Percentiles rank a stretch among this genome's conserved stretches.
Conservation (phyloP, 2,797 vertebrate genomes). For the Spheniscus humboldti region DNA sequence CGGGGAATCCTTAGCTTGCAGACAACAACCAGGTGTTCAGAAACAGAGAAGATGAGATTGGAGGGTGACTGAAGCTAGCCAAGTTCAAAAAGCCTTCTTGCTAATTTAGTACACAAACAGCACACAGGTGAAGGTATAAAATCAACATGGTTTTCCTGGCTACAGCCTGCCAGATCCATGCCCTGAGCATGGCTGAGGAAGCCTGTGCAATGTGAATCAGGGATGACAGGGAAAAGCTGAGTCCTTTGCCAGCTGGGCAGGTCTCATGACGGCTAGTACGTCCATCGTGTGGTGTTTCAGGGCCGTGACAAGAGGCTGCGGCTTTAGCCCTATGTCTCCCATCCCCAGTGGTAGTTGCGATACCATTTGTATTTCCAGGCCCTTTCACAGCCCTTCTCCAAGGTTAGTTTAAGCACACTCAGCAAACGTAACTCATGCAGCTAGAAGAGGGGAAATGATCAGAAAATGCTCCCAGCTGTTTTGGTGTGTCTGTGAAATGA, state of each 20-base stretch:
- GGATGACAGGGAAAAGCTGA: neutral
- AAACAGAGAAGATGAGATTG: neutral
- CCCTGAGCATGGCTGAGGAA: neutral
- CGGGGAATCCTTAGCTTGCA: neutral
- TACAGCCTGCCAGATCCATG: neutral
- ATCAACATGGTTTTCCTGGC: neutral
- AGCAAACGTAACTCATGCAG: neutral
- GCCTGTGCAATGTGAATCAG: neutral
- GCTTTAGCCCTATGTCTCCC: accelerated
- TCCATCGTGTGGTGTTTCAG: accelerated
- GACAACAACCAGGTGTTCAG: neutral
- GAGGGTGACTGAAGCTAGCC: neutral
- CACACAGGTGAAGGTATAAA: neutral
- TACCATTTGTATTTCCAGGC: neutral
- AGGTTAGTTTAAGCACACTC: neutral
- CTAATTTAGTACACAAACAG: neutral
- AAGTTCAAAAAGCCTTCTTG: neutral
- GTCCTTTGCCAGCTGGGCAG: neutral
- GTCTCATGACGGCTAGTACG: accelerated
- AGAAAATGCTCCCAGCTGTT: neutral
- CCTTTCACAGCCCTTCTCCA: neutral
- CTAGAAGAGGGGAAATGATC: neutral
- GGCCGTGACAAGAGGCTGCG: accelerated
- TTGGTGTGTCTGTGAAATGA: neutral
- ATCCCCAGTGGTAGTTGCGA: neutral